Percentiles rank a stretch among this genome's conserved stretches.
phyloP scores from a whole-genome alignment of 2,888 invertebrate species.

The Trichopria drosophilae region DNA sequence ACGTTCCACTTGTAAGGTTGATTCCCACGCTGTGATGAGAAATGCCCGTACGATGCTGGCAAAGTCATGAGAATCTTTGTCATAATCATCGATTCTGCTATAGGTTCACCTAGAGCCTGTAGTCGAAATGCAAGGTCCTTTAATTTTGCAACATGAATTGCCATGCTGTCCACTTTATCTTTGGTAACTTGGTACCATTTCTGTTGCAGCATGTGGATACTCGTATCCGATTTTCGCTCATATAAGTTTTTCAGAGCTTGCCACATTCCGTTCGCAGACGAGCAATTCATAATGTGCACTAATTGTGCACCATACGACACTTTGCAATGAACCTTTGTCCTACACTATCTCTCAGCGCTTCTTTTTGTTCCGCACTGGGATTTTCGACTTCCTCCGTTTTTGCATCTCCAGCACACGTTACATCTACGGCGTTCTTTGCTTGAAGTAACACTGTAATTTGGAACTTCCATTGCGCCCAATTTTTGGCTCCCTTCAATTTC shows the following conservation, averaged over 20 bases:
- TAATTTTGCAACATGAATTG: too few relatives aligned
- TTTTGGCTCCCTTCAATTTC: slow-evolving; percentile 10
- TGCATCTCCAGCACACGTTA: too few relatives aligned
- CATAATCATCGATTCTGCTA: slow-evolving; percentile 27
- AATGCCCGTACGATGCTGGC: slow-evolving; percentile 22
- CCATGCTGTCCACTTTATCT: slow-evolving; percentile 30
- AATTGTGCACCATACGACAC: slow-evolving; percentile 13
- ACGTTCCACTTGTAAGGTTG: slow-evolving; percentile 13
- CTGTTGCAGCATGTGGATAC: too few relatives aligned
- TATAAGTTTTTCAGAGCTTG: slow-evolving; percentile 36
- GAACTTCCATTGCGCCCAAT: slow-evolving; percentile 21
- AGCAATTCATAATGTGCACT: slow-evolving; percentile 40
- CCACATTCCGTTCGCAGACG: slow-evolving; percentile 41
- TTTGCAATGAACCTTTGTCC: slow-evolving; percentile 17
- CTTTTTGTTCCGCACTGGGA: too few relatives aligned
- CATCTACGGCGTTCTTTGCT: slow-evolving; percentile 6
- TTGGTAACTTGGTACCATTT: too few relatives aligned
- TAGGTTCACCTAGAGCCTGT: slow-evolving; percentile 21
- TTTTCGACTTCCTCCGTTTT: background rate
- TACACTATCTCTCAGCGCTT: slow-evolving; percentile 13
- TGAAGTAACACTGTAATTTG: slow-evolving; percentile 6
- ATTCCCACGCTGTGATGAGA: slow-evolving; percentile 36
- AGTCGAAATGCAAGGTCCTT: slow-evolving; percentile 32
- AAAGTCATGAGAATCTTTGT: slow-evolving; percentile 36
- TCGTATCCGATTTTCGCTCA: too few relatives aligned